Percentiles rank a stretch among this genome's conserved stretches.
These are phyloP conservation scores for Antheraea assamensis DNA, from an alignment of 2,888 invertebrate genomes.

Conservation along the genomic window DNA sequence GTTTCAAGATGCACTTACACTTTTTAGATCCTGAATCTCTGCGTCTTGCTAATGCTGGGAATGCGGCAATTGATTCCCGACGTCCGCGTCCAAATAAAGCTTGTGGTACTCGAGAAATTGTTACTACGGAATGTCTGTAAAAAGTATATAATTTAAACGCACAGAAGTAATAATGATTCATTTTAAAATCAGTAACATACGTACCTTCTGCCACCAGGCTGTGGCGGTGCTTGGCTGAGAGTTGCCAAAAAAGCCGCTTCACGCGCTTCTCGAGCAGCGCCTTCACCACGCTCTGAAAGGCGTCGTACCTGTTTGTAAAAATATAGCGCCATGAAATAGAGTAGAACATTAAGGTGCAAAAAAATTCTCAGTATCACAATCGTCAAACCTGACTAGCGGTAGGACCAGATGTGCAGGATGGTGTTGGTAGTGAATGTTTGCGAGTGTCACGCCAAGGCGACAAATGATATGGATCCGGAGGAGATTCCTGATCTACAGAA, in stretches of 20 bases:
- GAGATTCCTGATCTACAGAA: constrained; percentile 89
- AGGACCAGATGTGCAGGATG: constrained; percentile 92
- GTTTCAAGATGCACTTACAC: constrained; percentile 55
- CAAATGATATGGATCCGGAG: constrained; percentile 90
- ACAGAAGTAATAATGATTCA: neutral
- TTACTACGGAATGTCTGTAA: constrained; percentile 91
- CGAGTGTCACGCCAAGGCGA: constrained; percentile 91
- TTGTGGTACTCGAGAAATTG: constrained; percentile 91
- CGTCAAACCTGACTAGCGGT: constrained; percentile 91
- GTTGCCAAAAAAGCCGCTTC: constrained; percentile 93
- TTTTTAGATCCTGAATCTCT: constrained; percentile 69
- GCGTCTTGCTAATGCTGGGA: constrained; percentile 82
- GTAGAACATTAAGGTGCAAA: neutral
- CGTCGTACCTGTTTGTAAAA: constrained; percentile 84
- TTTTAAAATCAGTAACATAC: neutral
- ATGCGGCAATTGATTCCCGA: constrained; percentile 91
- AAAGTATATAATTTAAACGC: constrained; percentile 16
- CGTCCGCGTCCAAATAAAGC: constrained; percentile 89
- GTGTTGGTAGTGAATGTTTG: constrained; percentile 92
- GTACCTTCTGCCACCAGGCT: constrained; percentile 86
- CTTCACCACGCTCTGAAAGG: constrained; percentile 90
- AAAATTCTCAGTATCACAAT: neutral
- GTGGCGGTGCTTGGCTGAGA: constrained; percentile 87
- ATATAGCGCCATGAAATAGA: constrained; percentile 17
- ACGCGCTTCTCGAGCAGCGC: constrained; percentile 88